Base-by-base conservation (phyloP, 1,140 invertebrate species). In the Dufourea novaeangliae region DNA sequence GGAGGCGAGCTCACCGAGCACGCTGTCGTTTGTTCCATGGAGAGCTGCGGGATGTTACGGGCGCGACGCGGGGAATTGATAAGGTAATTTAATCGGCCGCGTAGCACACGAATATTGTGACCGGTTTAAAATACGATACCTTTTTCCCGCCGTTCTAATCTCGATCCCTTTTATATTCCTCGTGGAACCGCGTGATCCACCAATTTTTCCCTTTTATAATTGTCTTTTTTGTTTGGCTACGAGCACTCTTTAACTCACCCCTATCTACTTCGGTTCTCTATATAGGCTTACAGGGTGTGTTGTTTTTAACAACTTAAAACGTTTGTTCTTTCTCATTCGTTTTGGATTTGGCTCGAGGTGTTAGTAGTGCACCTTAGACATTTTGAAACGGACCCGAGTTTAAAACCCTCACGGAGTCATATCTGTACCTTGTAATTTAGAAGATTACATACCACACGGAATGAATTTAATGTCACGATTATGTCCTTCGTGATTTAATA, bases 61-160 rank as follows among this genome's bases (percentile, higher is more conserved):
- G 11, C n/a, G 7, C 61, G 39, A 37, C 14, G 11, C 8, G 10
- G 12, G 27, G 46, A n/a, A 67, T 68, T 54, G 66, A 56, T 69
- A 69, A 69, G 14, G 67, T 29, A 56, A 54, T 56, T 69, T 69
- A 69, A 69, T 69, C 52, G 50, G 20, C 7, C 25, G 6, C 12
- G 34, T n/a, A 1, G 59, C 39, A 39, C 34, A 27, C n/a, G 22
- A 68, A 17, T 12, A n/a, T 27, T 25, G 34, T 17, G 20, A 12
- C 17, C 11, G 11, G 20, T n/a, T 34, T 22, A 14, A 39, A 62
- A 39, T 34, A n/a, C 34, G 25, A 61, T 12, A 4, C 52, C 10
- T 14, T 14, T 6, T n/a, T 27, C 1, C 54, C 1, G 1, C 14
- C 25, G 14, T 10, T 20, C 17, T 52, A 22, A 56, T 67, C 72